Evolutionary conservation across 2,113 vertebrate species (phyloP), one percentile per base, ranked within the genome.

Genomic region (Clarias macrocephalus): DNA sequence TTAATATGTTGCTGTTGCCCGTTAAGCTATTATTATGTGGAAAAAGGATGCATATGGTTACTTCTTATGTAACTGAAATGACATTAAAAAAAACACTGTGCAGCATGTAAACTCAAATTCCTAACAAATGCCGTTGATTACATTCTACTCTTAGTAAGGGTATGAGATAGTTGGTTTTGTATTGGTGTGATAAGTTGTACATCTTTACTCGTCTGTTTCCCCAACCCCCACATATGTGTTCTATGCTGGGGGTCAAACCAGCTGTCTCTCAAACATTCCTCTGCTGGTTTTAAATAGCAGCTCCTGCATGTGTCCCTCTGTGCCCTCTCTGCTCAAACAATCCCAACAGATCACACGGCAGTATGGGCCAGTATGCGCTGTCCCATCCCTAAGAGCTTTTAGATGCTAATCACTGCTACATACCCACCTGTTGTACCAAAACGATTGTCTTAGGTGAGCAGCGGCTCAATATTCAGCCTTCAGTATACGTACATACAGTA

Each of bases 181-280:
- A 33, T 85, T 76, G 89, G 18, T 77, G 80, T 65, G 19, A 9
- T 72, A 79, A 57, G 4, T 77, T 54, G 3, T 28, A 57, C 52
- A 37, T 87, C 13, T 80, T 28, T 54, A 42, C 19, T 33, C 11
- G 25, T 60, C 3, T 66, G 13, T 75, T 75, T 56, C 25, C 73
- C 88, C 83, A n/a, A 42, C 83, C 83, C 80, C 83, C 88, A 57
- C 23, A 23, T 82, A 9, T 83, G 60, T 83, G 72, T 54, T 81
- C 52, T 88, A 65, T 77, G 9, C 37, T 65, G 33, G 77, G 65
- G 80, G 30, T 84, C 65, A 15, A 66, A 81, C 54, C 94, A 95
- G 95, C 94, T 95, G 94, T 94, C 93, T 88, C 76, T 37, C 82
- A 85, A 88, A 93, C 93, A 95, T 95, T 95, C 93, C 94, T 93